These are phyloP conservation scores for Numida meleagris DNA, from an alignment of 2,113 vertebrate genomes.

Conservation along the genomic window DNA sequence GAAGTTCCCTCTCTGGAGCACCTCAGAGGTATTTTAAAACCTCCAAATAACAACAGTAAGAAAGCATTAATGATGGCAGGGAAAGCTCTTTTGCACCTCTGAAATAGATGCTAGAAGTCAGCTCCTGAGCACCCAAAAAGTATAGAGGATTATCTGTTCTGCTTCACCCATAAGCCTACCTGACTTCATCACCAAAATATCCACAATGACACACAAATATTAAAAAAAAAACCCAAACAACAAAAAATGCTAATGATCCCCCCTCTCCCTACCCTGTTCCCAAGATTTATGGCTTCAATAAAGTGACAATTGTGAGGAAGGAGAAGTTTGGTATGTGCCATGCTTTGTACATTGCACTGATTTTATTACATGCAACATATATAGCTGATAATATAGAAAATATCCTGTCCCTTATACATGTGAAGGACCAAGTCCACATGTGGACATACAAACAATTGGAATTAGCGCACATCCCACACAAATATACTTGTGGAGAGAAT, in stretches of 20 bases:
- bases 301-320: constrained; percentile 48
- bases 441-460: neutral
- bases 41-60: neutral
- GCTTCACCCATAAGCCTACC: neutral
- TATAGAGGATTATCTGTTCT: neutral
- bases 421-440: neutral
- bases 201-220: neutral
- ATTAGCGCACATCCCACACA: neutral
- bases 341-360: constrained; percentile 38
- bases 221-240: neutral
- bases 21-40: neutral
- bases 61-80: accelerated
- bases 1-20: neutral
- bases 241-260: neutral
- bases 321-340: constrained; percentile 23
- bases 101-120: neutral
- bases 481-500: neutral
- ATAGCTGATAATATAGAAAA: constrained; percentile 36
- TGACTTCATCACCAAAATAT: neutral
- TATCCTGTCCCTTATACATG: neutral
- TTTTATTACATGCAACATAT: constrained; percentile 61
- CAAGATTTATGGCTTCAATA: constrained; percentile 50
- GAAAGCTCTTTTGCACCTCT: neutral
- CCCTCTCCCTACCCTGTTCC: accelerated
- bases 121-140: neutral